phyloP scores from a whole-genome alignment of 2,113 vertebrate genomes.

The Clarias batrachus region DNA sequence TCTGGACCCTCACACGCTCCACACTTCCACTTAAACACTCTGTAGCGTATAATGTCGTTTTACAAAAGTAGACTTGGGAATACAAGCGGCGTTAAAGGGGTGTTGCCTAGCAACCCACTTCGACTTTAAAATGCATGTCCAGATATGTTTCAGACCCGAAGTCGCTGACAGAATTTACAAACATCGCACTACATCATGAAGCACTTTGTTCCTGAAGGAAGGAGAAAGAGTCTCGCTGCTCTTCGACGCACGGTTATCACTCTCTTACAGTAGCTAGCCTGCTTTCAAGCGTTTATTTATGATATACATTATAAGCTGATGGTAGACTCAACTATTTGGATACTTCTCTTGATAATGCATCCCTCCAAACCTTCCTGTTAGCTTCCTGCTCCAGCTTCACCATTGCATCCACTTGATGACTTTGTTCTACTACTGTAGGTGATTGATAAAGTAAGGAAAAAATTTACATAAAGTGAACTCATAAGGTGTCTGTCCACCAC shows the following conservation, averaged over 20 bases:
- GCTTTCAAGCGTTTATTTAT: not conserved
- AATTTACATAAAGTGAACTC: not conserved
- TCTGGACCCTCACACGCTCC: not conserved
- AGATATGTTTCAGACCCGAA: not conserved
- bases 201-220: not conserved
- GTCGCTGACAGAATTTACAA: not conserved
- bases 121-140: not conserved
- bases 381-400: not conserved
- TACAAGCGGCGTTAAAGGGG: not conserved
- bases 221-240: not conserved
- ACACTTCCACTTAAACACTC: not conserved
- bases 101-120: conserved; percentile 25
- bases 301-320: not conserved
- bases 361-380: not conserved
- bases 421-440: not conserved
- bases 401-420: not conserved
- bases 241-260: not conserved
- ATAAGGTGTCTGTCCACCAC: not conserved
- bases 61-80: not conserved
- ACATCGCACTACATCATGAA: not conserved
- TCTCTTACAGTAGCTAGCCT: not conserved
- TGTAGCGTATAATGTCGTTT: not conserved
- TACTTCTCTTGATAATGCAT: not conserved
- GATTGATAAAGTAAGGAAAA: not conserved
- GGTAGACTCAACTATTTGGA: not conserved